phyloP scores from a whole-genome alignment of 1,140 invertebrate species.

The Holcopasites calliopsidis region DNA sequence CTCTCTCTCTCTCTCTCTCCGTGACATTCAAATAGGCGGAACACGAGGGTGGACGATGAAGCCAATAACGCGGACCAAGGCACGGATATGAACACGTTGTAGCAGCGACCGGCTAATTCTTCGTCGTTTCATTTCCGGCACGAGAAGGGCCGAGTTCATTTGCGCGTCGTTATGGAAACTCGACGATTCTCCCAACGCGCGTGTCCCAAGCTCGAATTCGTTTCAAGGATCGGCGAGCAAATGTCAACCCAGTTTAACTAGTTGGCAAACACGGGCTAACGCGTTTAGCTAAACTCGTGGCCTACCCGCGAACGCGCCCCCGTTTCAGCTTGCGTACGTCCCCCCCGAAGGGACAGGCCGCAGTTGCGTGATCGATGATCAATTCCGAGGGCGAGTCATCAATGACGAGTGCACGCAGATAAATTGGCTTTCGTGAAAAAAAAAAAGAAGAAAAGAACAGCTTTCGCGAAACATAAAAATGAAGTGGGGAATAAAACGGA shows the following conservation, averaged over 20 bases:
- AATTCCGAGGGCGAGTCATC: not conserved
- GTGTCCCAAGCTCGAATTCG: slow-evolving; percentile 37
- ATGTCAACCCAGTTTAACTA: slow-evolving; percentile 56
- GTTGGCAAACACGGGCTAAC: slow-evolving; percentile 55
- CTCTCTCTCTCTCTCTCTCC: not conserved
- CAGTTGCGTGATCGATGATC: slow-evolving; percentile 12
- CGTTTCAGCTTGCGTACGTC: not conserved
- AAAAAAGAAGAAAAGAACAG: too few species aligned
- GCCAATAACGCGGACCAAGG: not conserved
- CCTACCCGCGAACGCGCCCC: slow-evolving; percentile 6
- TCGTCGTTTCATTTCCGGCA: slow-evolving; percentile 36
- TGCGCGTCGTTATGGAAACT: slow-evolving; percentile 38
- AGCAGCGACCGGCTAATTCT: slow-evolving; percentile 36
- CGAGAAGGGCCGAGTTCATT: slow-evolving; percentile 39
- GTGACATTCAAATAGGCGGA: not conserved
- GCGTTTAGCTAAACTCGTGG: slow-evolving; percentile 35
- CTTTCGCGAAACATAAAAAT: too few species aligned
- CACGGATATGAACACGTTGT: slow-evolving; percentile 3
- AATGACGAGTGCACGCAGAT: too few species aligned
- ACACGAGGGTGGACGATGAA: not conserved
- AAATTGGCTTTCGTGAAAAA: too few species aligned
- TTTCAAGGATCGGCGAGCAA: slow-evolving; percentile 44
- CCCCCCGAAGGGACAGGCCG: not conserved
- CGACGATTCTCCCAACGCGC: slow-evolving; percentile 12
- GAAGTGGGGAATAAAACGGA: too few species aligned